Base-by-base conservation (phyloP, 2,888 invertebrate genomes). In the Germaria angustata region DNA sequence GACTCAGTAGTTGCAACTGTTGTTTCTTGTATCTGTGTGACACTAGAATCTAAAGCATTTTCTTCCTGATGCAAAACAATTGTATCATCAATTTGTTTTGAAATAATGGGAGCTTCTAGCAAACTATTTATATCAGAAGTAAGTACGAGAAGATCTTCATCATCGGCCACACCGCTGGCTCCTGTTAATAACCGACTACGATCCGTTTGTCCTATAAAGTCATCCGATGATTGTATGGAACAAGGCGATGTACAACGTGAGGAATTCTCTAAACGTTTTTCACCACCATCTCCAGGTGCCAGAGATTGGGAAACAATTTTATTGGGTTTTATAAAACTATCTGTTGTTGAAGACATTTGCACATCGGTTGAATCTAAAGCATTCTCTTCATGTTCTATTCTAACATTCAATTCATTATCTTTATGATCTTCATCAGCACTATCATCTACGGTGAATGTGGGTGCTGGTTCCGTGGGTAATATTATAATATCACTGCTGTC, bases 151-250 rank as follows among this genome's bases (percentile, higher is more conserved):
- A 90, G 71, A 84, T 91, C 90, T 36, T 90, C 89, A 72, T 91
- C 91, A 7, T 89, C 88, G 2, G 88, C 86, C 20, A 86, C 86
- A 0, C 85, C 86, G 24, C 81, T 69, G 13, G 87, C 87, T 13
- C 86, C 87, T 1, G 87, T 85, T 13, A 88, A 75, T 39, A 90
- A 69, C 2, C 90, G 88, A 24, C 85, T 85, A 2, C 88, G 88
- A 77, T 91, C 91, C 17, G 85, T 87, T 51, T 89, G 89, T 0
- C 88, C 90, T 81, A 91, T 91, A 39, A 91, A 91, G 79, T 91
- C 91, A 86, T 91, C 91, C 8, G 88, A 88, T 1, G 90, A 90
- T 44, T 90, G 72, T 8, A 90, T 88, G 0, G 91, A 91, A 63
- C 87, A 87, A 1, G 91, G 91, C 1, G 90, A 90, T 13, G 85